Evolutionary conservation across 1,140 invertebrate genomes (phyloP), one percentile per base, ranked within the genome.

Genomic region (Idris sp.): DNA sequence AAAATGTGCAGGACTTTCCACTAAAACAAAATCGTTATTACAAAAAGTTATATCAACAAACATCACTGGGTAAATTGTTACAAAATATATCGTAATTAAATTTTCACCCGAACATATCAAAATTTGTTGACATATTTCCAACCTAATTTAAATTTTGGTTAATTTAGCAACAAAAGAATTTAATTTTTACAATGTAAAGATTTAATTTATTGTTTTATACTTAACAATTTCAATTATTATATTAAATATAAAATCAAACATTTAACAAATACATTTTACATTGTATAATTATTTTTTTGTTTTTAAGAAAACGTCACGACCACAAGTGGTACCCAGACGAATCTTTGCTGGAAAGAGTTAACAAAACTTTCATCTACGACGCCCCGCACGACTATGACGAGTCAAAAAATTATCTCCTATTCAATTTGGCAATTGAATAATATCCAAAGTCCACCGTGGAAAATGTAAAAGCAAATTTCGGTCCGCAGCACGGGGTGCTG

Each of bases 401-500:
- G 2, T 40, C 51, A 33, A 80, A 91, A 90, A 89, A 90, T 33
- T 82, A 90, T 15, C 89, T 90, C 9, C 90, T 91, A n/a, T 2
- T 40, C 82, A 81, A 83, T 59, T 81, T 87, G 40, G 81, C 90
- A 2, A 54, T 87, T 0, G 89, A 53, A 92, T n/a, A n/a, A n/a
- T 94, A 77, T 93, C 92, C 81, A 87, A 90, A n/a, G 91, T n/a
- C 14, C 0, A 22, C 19, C 0, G 2, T 97, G 0, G 91, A 92
- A 61, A 98, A 98, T 86, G 90, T 97, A 71, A 91, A 91, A 11
- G 79, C 99, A 0, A 99, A 99, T 87, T 99, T 99, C 90, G 98
- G 98, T 0, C 98, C 98, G 0, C 97, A 99, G 85, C 98, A 99
- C 85, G 98, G 98, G 6, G 98, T 99, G 36, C 88, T 99, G 7